phyloP scores from a whole-genome alignment of 2,113 vertebrate genomes.

The Capreolus pygargus region DNA sequence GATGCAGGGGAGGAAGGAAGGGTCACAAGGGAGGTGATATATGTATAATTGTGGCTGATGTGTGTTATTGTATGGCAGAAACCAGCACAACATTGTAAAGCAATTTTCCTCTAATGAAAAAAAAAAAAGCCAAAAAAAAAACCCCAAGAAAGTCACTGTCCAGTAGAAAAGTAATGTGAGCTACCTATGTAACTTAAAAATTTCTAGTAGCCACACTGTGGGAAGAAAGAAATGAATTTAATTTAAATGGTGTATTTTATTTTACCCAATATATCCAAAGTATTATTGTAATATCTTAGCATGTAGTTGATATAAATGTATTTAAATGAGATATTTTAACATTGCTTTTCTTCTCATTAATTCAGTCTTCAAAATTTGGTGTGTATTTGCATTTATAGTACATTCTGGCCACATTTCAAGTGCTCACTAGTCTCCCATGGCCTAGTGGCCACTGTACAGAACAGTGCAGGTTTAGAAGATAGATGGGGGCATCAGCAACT shows the following conservation, averaged over 20 bases:
- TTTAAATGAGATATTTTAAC: not conserved
- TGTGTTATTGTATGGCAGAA: not conserved
- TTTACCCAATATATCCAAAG: not conserved
- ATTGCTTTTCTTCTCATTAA: not conserved
- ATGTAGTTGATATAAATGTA: not conserved
- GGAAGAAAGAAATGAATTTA: not conserved
- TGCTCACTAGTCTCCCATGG: too few species aligned
- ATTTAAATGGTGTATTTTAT: not conserved
- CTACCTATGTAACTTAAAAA: not conserved
- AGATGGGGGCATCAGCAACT: not conserved
- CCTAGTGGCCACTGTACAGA: not conserved
- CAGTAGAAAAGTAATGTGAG: not conserved
- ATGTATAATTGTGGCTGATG: not conserved
- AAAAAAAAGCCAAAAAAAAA: not conserved
- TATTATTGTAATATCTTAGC: not conserved
- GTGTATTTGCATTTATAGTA: not conserved
- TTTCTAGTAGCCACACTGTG: not conserved
- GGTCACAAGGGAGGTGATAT: not conserved
- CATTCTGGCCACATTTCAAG: not conserved
- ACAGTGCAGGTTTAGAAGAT: not conserved
- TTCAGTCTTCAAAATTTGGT: not conserved
- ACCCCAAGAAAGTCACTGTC: not conserved
- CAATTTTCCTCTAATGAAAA: not conserved
- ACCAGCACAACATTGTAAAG: not conserved
- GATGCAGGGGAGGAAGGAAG: not conserved